A percentile compares a stretch with the other conserved stretches of the same genome.
Conservation (phyloP, 2,113 vertebrate genomes). For the Microcebus lehilahytsara region DNA sequence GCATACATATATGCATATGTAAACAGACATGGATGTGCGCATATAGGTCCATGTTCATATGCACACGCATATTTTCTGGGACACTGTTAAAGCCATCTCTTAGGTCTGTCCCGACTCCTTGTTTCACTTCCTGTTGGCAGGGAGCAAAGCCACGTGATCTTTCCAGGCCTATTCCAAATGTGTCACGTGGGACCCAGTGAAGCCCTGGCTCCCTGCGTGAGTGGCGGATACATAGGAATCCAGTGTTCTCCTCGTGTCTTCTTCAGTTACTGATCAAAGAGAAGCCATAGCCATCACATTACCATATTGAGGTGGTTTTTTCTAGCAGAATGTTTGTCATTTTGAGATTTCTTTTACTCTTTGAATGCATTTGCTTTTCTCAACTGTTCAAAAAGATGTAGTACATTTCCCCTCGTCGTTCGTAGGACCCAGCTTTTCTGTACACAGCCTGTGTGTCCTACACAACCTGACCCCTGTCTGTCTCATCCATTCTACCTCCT, state of each 20-base stretch:
- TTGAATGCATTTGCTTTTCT: conserved; percentile 30
- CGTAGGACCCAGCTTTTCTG: not conserved
- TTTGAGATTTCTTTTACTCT: not conserved
- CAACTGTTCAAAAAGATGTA: not conserved
- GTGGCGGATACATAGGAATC: not conserved
- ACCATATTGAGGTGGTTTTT: not conserved
- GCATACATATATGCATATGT: not conserved
- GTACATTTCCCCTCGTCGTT: not conserved
- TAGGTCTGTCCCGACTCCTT: not conserved
- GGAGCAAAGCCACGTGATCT: not conserved
- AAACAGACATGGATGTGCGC: not conserved
- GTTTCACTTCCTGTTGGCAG: not conserved
- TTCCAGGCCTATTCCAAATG: not conserved
- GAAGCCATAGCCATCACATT: not conserved
- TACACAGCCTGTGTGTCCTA: not conserved
- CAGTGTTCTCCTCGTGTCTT: not conserved
- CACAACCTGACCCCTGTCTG: not conserved
- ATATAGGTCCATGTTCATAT: not conserved
- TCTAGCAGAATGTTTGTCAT: not conserved
- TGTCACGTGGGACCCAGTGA: not conserved
- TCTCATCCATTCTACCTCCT: not conserved
- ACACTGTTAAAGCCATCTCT: not conserved
- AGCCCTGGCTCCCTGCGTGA: not conserved
- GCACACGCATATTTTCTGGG: not conserved
- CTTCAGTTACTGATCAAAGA: conserved; percentile 2